Evolutionary conservation across 1,140 invertebrate species (phyloP).

Genomic region (Platyscapa corneri): DNA sequence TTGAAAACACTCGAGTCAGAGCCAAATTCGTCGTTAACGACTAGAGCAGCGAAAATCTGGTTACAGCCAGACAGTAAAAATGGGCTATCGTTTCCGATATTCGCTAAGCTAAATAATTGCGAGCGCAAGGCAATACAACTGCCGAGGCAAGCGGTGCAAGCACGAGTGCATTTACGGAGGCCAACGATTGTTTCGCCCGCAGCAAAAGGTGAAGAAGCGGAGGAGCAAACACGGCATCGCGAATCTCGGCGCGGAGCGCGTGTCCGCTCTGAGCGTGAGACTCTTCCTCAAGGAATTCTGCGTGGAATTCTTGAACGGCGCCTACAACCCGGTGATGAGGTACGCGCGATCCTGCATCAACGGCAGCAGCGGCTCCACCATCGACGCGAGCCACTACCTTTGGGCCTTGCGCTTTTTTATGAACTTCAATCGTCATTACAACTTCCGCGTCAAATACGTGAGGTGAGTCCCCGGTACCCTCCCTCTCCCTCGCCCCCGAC

Average conservation of each 20-base stretch:
- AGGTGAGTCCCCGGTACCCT: slow-evolving; percentile 78
- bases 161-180: background rate
- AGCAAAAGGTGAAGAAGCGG: slow-evolving; percentile 78
- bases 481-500: background rate
- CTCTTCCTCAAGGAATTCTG: slow-evolving; percentile 96
- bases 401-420: slow-evolving; percentile 97
- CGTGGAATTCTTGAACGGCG: slow-evolving; percentile 91
- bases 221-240: slow-evolving; percentile 80
- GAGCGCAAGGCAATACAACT: too few species aligned
- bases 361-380: slow-evolving; percentile 66
- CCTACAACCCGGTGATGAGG: slow-evolving; percentile 94
- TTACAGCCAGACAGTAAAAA: too few species aligned
- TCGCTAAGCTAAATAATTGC: too few species aligned
- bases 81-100: too few species aligned
- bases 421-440: slow-evolving; percentile 93
- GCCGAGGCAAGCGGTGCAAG: background rate
- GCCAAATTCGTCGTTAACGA: background rate
- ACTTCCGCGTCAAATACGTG: slow-evolving; percentile 90
- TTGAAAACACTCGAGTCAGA: too few species aligned
- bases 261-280: slow-evolving; percentile 87
- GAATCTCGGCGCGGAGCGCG: slow-evolving; percentile 76
- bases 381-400: slow-evolving; percentile 95
- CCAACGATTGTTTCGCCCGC: background rate
- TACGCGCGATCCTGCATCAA: slow-evolving; percentile 78
- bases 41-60: background rate